These are phyloP conservation scores for Amblyornis subalaris DNA, from an alignment of 2,113 vertebrate species.

Conservation along the genomic window DNA sequence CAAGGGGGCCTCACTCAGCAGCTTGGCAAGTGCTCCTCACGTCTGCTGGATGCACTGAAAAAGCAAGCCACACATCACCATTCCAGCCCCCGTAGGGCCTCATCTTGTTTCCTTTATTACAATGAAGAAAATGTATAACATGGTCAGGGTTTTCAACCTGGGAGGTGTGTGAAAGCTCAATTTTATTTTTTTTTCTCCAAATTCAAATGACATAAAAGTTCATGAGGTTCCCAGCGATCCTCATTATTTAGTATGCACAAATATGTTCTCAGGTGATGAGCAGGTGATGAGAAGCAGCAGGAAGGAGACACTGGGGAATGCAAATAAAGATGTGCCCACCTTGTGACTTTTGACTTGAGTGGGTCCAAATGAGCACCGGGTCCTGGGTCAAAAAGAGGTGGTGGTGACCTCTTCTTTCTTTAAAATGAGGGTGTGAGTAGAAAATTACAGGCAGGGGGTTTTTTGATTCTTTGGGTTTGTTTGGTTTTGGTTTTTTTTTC, in stretches of 20 bases:
- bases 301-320: constrained; percentile 15
- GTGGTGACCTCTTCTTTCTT: not conserved
- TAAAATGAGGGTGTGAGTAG: not conserved
- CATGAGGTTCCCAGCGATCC: not conserved
- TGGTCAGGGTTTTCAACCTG: not conserved
- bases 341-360: not conserved
- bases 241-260: constrained; percentile 22
- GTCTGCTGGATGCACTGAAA: not conserved
- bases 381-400: not conserved
- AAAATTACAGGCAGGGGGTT: not conserved
- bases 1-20: not conserved
- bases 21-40: not conserved
- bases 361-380: not conserved
- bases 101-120: not conserved
- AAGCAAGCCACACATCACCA: not conserved
- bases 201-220: constrained; percentile 40
- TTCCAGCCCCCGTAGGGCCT: not conserved
- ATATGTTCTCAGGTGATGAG: constrained; percentile 7
- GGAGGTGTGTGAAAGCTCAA: not conserved
- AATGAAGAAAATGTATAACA: not conserved
- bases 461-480: not conserved
- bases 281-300: not conserved
- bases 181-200: not conserved
- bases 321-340: constrained; percentile 12
- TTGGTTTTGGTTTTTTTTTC: not conserved